Conservation (phyloP, 2,113 vertebrate species). For the Terrapene triunguis region DNA sequence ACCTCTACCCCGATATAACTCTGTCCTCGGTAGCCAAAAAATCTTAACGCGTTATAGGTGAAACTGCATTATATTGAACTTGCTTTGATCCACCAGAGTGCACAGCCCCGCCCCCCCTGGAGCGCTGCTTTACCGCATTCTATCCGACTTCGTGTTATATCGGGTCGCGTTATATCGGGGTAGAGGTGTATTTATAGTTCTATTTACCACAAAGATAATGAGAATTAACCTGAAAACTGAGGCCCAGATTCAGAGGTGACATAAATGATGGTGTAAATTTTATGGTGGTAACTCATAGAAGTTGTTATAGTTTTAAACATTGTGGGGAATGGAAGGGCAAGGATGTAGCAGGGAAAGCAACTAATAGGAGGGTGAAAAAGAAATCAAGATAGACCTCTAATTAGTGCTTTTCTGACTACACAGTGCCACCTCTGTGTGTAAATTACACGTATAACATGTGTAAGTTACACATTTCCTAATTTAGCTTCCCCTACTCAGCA, state of each 20-base stretch:
- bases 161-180: no score
- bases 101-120: no score
- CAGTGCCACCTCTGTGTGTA: neutral
- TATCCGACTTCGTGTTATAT: no score
- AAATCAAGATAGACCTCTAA: neutral
- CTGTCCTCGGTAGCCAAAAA: no score
- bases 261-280: neutral
- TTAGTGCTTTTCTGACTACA: neutral
- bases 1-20: no score
- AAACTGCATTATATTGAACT: no score
- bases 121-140: no score
- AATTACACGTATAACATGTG: neutral
- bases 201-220: neutral
- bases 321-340: neutral
- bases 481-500: neutral
- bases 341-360: neutral
- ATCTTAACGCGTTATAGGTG: no score
- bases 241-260: neutral
- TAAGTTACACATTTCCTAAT: neutral
- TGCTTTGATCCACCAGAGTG: no score
- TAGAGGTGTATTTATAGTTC: no score
- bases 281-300: neutral
- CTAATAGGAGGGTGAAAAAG: neutral
- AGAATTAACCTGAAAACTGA: neutral
- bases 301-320: neutral